A percentile compares a stretch with the other conserved stretches of the same genome.
Conservation (phyloP, 1,140 invertebrate genomes). For the Brachionus rubens region DNA sequence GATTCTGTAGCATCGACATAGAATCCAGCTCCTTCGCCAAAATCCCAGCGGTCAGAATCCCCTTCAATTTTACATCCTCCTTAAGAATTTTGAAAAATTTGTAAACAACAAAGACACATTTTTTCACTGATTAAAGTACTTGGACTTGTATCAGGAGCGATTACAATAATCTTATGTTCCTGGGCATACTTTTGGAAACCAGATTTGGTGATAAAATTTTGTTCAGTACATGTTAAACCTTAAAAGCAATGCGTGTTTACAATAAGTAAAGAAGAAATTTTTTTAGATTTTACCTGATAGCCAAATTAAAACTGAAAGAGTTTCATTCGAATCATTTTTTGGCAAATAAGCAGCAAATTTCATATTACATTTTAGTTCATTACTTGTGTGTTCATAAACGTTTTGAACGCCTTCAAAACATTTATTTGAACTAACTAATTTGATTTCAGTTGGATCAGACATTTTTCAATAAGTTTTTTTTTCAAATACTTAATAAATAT, state of each 20-base stretch:
- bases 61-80: constrained; percentile 80
- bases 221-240: constrained; percentile 86
- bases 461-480: constrained; percentile 2
- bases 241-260: not conserved
- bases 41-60: constrained; percentile 81
- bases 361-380: constrained; percentile 79
- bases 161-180: constrained; percentile 75
- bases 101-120: constrained; percentile 5
- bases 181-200: constrained; percentile 83
- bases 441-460: not conserved
- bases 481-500: too few relatives aligned
- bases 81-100: constrained; percentile 51
- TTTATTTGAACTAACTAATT: constrained; percentile 26
- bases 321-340: constrained; percentile 69
- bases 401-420: constrained; percentile 48
- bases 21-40: constrained; percentile 90
- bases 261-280: constrained; percentile 3
- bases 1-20: constrained; percentile 86
- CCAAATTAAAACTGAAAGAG: constrained; percentile 83
- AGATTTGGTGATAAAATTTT: constrained; percentile 92
- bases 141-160: constrained; percentile 92
- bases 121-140: constrained; percentile 60
- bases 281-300: constrained; percentile 68
- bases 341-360: constrained; percentile 88
- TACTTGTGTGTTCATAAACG: constrained; percentile 58